Evolutionary conservation across 2,797 vertebrate species (phyloP), one percentile per base, ranked within the genome.

Genomic region (Botia almorhae): DNA sequence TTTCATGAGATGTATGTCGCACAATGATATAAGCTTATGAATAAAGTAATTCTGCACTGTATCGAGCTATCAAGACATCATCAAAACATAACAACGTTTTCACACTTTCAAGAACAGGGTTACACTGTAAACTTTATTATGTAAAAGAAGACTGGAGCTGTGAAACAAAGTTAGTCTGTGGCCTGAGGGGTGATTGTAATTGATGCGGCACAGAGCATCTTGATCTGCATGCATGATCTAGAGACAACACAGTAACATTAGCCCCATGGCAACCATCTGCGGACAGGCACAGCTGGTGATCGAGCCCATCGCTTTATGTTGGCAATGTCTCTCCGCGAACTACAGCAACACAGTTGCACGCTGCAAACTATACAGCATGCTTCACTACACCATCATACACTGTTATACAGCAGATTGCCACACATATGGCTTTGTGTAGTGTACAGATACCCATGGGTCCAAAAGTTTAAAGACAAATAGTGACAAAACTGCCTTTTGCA

Each of bases 1-100:
- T 92, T 86, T 91, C 88, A 91, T 90, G 81, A 92, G 88, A 87
- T 91, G 90, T 92, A 90, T 92, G 91, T 92, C 86, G 79, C 87
- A 86, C 78, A 83, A 88, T 74, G 55, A 55, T 69, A 75, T 36
- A 87, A 85, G 67, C 46, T 68, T 63, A 79, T 63, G 85, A 87
- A 90, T 89, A 79, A 88, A 92, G 90, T 89, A 91, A 92, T 85
- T 81, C 4, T 65, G 70, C 70, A 36, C 53, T 26, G 56, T 16
- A 70, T 63, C 10, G 16, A 50, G 10, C 4, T 23, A 23, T 39
- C 8, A 65, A 39, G 39, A 39, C n/a, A 39, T n/a, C 63, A n/a
- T n/a, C 33, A 65, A 65, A 39, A 2, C 21, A 3, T 21, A 23
- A 10, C 43, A 46, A 29, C 4, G 26, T 17, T 33, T 63, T 21